phyloP scores from a whole-genome alignment of 2,797 vertebrate species.

The Acestrorhynchus altus region DNA sequence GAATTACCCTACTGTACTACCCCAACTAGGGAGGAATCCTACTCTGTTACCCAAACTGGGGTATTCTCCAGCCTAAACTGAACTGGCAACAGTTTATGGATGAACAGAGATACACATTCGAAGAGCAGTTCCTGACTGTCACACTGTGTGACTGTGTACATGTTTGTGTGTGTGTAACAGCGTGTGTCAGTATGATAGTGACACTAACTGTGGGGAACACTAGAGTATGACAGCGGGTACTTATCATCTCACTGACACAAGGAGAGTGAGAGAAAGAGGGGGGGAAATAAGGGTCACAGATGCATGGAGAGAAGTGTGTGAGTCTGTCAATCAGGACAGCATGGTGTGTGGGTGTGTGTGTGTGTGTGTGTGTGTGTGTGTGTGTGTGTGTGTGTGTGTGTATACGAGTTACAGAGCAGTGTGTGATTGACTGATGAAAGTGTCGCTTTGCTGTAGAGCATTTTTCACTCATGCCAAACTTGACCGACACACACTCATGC shows the following conservation, averaged over 20 bases:
- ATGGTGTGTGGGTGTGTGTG: background rate
- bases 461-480: conserved; percentile 50
- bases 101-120: too few relatives aligned
- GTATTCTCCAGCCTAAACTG: background rate
- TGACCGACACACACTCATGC: background rate
- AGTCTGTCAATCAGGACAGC: too few relatives aligned
- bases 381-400: conserved; percentile 22
- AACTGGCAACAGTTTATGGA: too few relatives aligned
- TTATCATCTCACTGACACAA: conserved; percentile 3
- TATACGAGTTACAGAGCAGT: background rate
- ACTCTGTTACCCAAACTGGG: too few relatives aligned
- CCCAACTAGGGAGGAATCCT: too few relatives aligned
- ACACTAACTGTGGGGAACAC: conserved; percentile 24
- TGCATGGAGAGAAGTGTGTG: background rate
- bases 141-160: background rate
- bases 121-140: too few relatives aligned
- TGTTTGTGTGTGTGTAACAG: background rate
- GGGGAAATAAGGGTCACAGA: background rate
- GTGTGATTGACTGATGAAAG: conserved; percentile 51
- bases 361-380: conserved; percentile 4
- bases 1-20: background rate
- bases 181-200: background rate
- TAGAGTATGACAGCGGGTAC: conserved; percentile 25
- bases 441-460: conserved; percentile 39
- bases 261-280: background rate